Evolutionary conservation across 2,888 invertebrate species (phyloP).

Genomic region (Sphaeridia pumilis): DNA sequence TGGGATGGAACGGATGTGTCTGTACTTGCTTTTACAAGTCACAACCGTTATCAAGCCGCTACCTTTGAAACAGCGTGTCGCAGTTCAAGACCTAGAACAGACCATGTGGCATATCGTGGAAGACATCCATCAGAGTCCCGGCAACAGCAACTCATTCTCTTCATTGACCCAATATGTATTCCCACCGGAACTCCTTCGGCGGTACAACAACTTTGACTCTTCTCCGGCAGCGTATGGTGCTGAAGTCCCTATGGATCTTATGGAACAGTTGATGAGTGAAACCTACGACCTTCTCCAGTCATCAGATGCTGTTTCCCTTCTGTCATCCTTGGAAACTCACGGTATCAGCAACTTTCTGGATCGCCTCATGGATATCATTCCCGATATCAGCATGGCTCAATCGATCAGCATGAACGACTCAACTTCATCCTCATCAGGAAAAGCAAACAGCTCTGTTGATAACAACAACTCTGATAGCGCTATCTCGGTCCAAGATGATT

Average conservation of each 20-base stretch:
- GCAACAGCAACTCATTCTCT: slow-evolving; percentile 52
- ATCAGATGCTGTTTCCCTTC: slow-evolving; percentile 64
- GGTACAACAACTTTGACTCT: slow-evolving; percentile 9
- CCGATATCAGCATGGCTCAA: slow-evolving; percentile 40
- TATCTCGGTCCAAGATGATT: background rate
- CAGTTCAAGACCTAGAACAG: slow-evolving; percentile 66
- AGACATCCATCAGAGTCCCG: slow-evolving; percentile 44
- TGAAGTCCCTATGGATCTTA: slow-evolving; percentile 11
- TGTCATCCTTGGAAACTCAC: slow-evolving; percentile 61
- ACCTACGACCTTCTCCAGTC: slow-evolving; percentile 76
- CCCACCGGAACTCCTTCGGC: slow-evolving; percentile 33
- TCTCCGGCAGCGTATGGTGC: background rate
- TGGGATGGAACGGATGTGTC: slow-evolving; percentile 56
- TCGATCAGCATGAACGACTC: background rate
- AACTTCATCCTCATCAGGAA: background rate
- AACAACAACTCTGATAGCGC: too few species aligned
- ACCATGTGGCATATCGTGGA: slow-evolving; percentile 67
- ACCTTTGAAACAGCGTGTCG: slow-evolving; percentile 50
- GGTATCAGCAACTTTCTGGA: slow-evolving; percentile 71
- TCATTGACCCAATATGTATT: slow-evolving; percentile 50
- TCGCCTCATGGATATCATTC: slow-evolving; percentile 54
- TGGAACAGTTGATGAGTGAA: slow-evolving; percentile 50
- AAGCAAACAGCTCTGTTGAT: background rate
- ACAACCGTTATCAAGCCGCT: slow-evolving; percentile 48
- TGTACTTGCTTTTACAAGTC: slow-evolving; percentile 59